Evolutionary conservation across 2,888 invertebrate genomes (phyloP).

Genomic region (Ditula angustiorana): DNA sequence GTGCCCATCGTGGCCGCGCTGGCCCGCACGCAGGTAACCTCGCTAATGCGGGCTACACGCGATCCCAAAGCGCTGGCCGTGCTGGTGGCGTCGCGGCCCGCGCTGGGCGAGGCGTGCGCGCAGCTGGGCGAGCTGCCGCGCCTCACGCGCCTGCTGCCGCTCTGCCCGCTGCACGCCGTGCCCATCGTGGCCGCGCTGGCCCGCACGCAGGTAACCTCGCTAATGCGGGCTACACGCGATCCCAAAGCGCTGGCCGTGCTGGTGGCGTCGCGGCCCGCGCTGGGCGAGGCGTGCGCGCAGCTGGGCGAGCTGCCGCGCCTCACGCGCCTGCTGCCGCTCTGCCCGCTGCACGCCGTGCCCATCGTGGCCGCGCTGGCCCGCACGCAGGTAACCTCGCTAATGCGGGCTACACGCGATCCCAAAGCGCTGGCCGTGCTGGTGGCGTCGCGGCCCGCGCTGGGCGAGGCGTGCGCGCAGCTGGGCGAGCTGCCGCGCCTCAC

Average conservation of each 20-base stretch:
- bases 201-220: conserved; percentile 92
- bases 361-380: conserved; percentile 94
- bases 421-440: no score
- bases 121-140: conserved; percentile 95
- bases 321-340: conserved; percentile 89
- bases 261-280: conserved; percentile 93
- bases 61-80: no score
- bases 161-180: conserved; percentile 92
- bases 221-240: no score
- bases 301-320: conserved; percentile 94
- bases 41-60: no score
- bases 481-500: no score
- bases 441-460: no score
- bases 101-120: conserved; percentile 94
- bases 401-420: no score
- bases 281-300: conserved; percentile 95
- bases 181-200: conserved; percentile 95
- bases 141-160: conserved; percentile 90
- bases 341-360: conserved; percentile 93
- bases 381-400: conserved; percentile 94
- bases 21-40: no score
- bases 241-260: conserved; percentile 93
- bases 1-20: no score
- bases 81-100: conserved; percentile 94
- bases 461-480: no score